Base-by-base conservation (phyloP, 2,113 vertebrate genomes). In the Irena cyanogastra region DNA sequence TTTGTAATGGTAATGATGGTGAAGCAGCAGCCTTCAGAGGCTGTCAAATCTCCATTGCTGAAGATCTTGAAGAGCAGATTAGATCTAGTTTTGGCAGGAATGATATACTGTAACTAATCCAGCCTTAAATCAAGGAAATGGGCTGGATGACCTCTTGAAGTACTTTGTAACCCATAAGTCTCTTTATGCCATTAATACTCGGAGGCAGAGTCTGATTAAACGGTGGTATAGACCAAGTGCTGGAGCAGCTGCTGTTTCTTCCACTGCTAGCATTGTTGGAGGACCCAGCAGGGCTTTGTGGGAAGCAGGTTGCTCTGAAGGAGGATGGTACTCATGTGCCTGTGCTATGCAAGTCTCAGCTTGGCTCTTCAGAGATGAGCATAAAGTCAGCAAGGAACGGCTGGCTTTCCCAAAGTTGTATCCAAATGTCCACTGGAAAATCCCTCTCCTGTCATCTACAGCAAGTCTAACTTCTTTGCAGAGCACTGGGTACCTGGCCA, bases 51-150 rank as follows among this genome's bases (percentile, higher is more conserved):
- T 89, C 64, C 60, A 31, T 44, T 88, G 88, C 91, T 8, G 50
- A 83, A 71, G 83, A 89, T 92, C 92, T 69, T 64, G 41, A 95
- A 90, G 45, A 96, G 68, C 76, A 93, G 95, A 94, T 95, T 94
- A 94, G 86, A 96, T 90, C 86, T 81, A 83, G 61, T 39, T 94
- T 94, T 94, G 64, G 72, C 86, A 93, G 89, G 56, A 81, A 54
- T 83, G 79, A 95, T 94, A 89, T 77, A 92, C 76, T 90, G 72
- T 66, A 57, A 94, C 86, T 90, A 90, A 94, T 70, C 75, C 64
- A 87, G 60, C 68, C 89, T 89, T 94, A 95, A 95, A 96, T 96
- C 93, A 94, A 84, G 91, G 68, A 83, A 95, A 92, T 17, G 9
- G 90, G 64, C 86, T 89, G 60, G 90, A 63, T 93, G 93, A 94